These are phyloP conservation scores for Epinotia brunnichana DNA, from an alignment of 2,888 invertebrate species.

Conservation along the genomic window DNA sequence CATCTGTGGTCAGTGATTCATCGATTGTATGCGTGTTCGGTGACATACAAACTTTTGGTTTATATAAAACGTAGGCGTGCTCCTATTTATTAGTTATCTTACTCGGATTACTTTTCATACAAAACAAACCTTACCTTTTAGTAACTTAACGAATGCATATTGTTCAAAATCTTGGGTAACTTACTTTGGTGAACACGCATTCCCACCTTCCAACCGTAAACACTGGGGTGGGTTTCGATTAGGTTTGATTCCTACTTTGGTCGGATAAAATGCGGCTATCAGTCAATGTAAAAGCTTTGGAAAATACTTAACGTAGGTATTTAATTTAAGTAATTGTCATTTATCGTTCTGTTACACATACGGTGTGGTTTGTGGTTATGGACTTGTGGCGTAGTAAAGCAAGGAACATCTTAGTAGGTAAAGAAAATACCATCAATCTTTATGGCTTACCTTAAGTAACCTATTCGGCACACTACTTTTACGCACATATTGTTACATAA, in stretches of 20 bases:
- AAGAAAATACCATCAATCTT: conserved; percentile 13
- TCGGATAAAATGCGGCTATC: too few species aligned
- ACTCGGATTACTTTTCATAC: background rate
- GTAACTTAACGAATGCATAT: too few species aligned
- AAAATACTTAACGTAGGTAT: too few species aligned
- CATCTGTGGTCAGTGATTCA: conserved; percentile 43
- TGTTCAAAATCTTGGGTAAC: too few species aligned
- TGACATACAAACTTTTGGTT: conserved; percentile 14
- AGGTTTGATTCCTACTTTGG: too few species aligned
- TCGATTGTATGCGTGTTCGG: conserved; percentile 13
- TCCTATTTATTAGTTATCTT: conserved; percentile 2
- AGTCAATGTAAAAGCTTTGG: too few species aligned
- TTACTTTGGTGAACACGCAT: too few species aligned
- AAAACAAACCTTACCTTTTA: too few species aligned
- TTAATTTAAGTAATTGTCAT: too few species aligned
- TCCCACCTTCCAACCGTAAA: too few species aligned
- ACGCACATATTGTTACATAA: conserved; percentile 37
- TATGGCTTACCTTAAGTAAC: conserved; percentile 22
- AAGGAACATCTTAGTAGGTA: conserved; percentile 1
- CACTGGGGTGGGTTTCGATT: too few species aligned
- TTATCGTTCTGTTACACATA: background rate
- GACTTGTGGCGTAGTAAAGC: background rate
- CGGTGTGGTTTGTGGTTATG: background rate
- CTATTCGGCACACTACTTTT: conserved; percentile 22
- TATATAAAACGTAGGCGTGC: conserved; percentile 18